Evolutionary conservation across 2,113 vertebrate genomes (phyloP), one percentile per base, ranked within the genome.

Genomic region (Dicaeum eximium): DNA sequence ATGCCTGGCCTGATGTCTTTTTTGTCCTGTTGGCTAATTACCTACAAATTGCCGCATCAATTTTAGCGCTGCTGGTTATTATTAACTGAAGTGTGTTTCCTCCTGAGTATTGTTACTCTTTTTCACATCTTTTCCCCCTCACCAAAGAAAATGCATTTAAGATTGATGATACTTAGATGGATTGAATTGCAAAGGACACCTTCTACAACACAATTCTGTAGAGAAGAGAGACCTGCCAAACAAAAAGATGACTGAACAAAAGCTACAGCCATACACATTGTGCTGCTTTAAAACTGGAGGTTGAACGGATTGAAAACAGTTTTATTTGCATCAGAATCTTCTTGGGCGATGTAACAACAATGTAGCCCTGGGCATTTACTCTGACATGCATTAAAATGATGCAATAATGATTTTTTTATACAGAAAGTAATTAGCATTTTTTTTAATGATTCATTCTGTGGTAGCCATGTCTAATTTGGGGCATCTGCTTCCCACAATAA

Each of bases 401-500:
- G 60, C 66, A 89, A 86, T 93, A 96, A 96, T 50, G 69, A 80
- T 65, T 97, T 97, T 94, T 95, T 56, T 18, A 95, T 92, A 93
- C 2, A 85, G 94, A 96, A 97, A 97, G 61, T 61, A 96, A 97
- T 97, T 95, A 93, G 69, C 66, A 91, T 91, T 90, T 90, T 58
- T 58, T 96, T 93, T 45, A 57, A 90, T 77, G 28, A 95, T 92
- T 87, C 56, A 84, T 96, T 97, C 93, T 88, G 94, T 93, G 88
- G 80, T 92, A 97, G 89, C 66, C 95, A 91, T 74, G 77, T 94
- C 79, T 97, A 95, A 97, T 97, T 95, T 94, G 82, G 58, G 77
- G 88, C 71, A 97, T 96, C 84, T 95, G 77, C 42, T 97, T 97
- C 79, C 80, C 90, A 95, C 54, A 96, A 47, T 89, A 88, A 48